Evolutionary conservation across 2,797 vertebrate genomes (phyloP), one percentile per base, ranked within the genome.

Genomic region (Tauraco hartlaubi): DNA sequence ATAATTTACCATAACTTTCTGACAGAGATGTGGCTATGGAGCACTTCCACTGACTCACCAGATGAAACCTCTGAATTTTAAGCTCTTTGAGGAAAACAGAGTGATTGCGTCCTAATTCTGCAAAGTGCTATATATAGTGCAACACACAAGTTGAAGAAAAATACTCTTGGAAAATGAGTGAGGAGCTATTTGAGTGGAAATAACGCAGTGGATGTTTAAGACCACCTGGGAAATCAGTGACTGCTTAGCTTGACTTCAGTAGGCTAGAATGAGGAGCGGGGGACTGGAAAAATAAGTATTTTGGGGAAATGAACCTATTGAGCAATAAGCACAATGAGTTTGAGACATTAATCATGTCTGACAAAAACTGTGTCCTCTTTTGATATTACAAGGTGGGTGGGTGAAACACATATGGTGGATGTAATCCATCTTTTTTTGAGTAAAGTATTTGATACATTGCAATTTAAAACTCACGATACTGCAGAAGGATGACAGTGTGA

Each of bases 161-260:
- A 72, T 72, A 31, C 23, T 78, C 33, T 64, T 56, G 54, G 75
- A 90, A 95, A 88, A 96, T 80, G 55, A 91, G 39, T 29, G 39
- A 92, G 67, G 62, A 93, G n/a, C 8, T 80, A 61, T 91, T 79
- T 80, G 54, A 90, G 39, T 91, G 54, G 68, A 93, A 94, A 92
- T 48, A 92, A 31, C 12, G 3, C 8, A 41, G 64, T 2, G 9
- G 49, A 85, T 92, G 15, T 77, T 94, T 83, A 83, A 80, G 81
- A 83, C 68, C 81, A 81, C 64, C 28, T 68, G 89, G 84, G 87
- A 94, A 95, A 96, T 92, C 75, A 92, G 58, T 78, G 79, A 33
- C 68, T 55, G 72, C 72, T 95, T 80, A 91, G 37, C 49, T 92
- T 92, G 84, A 61, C 59, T 96, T 96, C 72, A 41, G 58, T 33